Conservation (phyloP, 2,113 vertebrate species). For the Turdus rufiventris region DNA sequence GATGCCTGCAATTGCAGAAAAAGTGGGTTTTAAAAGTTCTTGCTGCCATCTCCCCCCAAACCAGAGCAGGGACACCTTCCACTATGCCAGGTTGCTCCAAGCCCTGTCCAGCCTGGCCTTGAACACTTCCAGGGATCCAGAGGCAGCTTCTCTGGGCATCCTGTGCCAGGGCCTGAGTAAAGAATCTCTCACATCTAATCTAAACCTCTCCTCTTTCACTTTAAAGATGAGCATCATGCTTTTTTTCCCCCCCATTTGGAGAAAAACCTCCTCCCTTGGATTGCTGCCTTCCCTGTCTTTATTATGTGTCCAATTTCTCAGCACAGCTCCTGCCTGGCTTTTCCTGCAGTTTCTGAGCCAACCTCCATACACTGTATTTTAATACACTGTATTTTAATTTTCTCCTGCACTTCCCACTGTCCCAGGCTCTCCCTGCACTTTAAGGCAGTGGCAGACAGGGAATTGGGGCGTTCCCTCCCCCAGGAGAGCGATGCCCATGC, state of each 20-base stretch:
- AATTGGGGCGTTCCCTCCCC: fast-evolving
- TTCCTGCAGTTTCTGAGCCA: fast-evolving
- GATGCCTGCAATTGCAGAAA: not conserved
- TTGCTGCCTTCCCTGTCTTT: not conserved
- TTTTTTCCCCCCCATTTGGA: not conserved
- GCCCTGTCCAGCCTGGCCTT: not conserved
- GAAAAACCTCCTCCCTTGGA: not conserved
- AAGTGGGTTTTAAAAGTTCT: not conserved
- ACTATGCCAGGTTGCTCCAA: fast-evolving
- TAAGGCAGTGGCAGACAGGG: not conserved
- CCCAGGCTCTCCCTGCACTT: not conserved
- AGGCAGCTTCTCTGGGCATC: not conserved
- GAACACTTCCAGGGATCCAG: not conserved
- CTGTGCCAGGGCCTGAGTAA: not conserved
- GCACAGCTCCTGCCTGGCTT: not conserved
- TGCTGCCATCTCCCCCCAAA: not conserved
- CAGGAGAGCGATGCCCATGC: fast-evolving
- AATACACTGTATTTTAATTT: too few relatives aligned
- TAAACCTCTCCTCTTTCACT: not conserved
- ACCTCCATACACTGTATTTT: not conserved
- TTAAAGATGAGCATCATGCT: not conserved
- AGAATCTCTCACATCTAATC: not conserved
- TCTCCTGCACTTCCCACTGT: not conserved
- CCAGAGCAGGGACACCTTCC: not conserved
- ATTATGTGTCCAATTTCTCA: not conserved